phyloP scores from a whole-genome alignment of 1,140 invertebrate species.

The Pinna nobilis region DNA sequence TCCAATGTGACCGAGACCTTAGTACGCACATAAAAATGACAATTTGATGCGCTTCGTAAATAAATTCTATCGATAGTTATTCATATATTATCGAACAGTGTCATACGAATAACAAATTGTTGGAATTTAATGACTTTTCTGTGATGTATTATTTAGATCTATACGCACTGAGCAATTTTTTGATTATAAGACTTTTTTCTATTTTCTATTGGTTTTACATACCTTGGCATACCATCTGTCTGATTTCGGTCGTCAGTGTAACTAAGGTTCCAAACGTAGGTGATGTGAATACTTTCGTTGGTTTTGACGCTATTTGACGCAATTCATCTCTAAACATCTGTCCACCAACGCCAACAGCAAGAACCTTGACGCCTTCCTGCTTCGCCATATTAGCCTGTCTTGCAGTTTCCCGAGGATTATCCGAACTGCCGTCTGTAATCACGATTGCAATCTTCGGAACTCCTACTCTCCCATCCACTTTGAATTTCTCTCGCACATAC shows the following conservation, averaged over 20 bases:
- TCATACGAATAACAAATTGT: too few relatives aligned
- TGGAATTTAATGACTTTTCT: too few relatives aligned
- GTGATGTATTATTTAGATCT: too few relatives aligned
- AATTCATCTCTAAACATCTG: conserved; percentile 54
- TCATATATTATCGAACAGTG: too few relatives aligned
- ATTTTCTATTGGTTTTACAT: too few relatives aligned
- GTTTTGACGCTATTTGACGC: conserved; percentile 56
- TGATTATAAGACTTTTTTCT: too few relatives aligned
- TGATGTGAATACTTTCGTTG: conserved; percentile 51
- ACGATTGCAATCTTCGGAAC: conserved; percentile 61
- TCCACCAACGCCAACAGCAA: conserved; percentile 57
- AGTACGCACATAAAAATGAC: too few relatives aligned
- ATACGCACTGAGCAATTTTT: too few relatives aligned
- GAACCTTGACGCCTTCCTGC: conserved; percentile 52
- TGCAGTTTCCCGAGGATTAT: conserved; percentile 53
- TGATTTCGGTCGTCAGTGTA: conserved; percentile 52
- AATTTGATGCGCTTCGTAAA: too few relatives aligned
- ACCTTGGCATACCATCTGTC: conserved; percentile 63
- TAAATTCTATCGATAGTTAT: too few relatives aligned
- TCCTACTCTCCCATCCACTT: conserved; percentile 40
- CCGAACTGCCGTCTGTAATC: conserved; percentile 65
- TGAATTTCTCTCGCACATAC: conserved; percentile 50
- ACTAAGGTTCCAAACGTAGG: conserved; percentile 54
- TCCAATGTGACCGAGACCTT: too few relatives aligned
- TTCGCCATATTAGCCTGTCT: conserved; percentile 56